Evolutionary conservation across 2,888 invertebrate species (phyloP).

Genomic region (Epinotia brunnichana): DNA sequence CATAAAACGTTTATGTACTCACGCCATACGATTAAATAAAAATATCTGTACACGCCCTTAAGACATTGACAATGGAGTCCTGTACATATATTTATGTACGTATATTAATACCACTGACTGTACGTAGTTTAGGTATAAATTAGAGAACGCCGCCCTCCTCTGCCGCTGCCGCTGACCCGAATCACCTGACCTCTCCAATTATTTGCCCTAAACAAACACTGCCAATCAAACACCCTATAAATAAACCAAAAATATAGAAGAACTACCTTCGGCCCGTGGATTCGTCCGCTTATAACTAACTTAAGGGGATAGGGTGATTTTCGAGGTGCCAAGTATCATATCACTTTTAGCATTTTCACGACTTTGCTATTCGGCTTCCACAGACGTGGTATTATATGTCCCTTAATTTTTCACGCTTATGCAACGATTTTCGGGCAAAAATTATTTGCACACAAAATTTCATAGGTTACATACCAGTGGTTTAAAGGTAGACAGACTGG

Average conservation of each 20-base stretch:
- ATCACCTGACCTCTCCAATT: conserved; percentile 25
- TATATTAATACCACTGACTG: no score
- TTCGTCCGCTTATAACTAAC: neutral
- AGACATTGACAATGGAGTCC: no score
- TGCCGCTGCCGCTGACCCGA: conserved; percentile 7
- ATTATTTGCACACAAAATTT: neutral
- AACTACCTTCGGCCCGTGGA: neutral
- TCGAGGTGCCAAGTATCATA: neutral
- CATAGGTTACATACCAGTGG: neutral
- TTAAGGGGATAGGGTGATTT: neutral
- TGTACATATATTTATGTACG: no score
- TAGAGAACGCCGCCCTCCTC: neutral
- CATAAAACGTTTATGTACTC: no score
- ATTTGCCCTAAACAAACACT: conserved; percentile 23
- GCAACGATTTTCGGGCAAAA: neutral
- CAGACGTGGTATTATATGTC: neutral
- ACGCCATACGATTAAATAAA: no score
- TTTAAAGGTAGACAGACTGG: neutral
- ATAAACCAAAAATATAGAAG: conserved; percentile 3
- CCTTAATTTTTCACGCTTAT: no score
- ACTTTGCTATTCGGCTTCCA: neutral
- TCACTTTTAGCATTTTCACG: neutral
- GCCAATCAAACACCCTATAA: conserved; percentile 24
- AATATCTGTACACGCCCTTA: no score
- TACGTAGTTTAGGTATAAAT: neutral